These are phyloP conservation scores for Rhynchonema sp. DNA, from an alignment of 2,888 invertebrate species.

Conservation along the genomic window DNA sequence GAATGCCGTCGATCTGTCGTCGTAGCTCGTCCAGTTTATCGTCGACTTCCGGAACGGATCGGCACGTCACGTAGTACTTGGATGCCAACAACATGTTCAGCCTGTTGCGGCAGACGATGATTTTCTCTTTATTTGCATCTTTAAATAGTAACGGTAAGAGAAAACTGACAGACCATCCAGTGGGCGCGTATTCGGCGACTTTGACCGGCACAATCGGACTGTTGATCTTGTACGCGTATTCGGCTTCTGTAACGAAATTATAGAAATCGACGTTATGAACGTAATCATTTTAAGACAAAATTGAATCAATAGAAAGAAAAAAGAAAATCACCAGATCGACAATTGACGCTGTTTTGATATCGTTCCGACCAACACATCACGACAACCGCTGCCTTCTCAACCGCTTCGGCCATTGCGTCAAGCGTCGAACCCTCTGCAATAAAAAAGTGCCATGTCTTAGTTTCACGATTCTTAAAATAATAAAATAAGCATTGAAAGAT, in stretches of 20 bases:
- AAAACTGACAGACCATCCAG: no score
- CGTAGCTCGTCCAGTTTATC: neutral
- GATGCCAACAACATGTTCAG: neutral
- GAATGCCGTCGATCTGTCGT: neutral
- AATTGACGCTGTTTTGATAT: neutral
- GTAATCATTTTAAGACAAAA: no score
- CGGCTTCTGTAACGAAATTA: neutral
- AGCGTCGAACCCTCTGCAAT: neutral
- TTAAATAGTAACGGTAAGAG: no score
- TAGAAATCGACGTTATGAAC: neutral
- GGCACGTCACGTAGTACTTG: neutral
- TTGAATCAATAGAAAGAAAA: neutral
- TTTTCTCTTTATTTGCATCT: no score
- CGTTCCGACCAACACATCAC: neutral
- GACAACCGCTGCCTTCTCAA: neutral
- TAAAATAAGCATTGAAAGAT: no score
- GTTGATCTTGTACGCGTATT: neutral
- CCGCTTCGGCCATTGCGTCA: neutral
- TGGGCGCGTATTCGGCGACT: neutral
- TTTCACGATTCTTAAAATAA: no score
- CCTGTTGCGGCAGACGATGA: no score
- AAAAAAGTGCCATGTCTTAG: neutral
- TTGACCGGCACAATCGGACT: neutral
- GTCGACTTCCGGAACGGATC: neutral
- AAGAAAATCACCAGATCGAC: constrained; percentile 12